Evolutionary conservation across 92 coral and sea anemone genomes (phyloP).

Genomic region (Palythoa grandis): DNA sequence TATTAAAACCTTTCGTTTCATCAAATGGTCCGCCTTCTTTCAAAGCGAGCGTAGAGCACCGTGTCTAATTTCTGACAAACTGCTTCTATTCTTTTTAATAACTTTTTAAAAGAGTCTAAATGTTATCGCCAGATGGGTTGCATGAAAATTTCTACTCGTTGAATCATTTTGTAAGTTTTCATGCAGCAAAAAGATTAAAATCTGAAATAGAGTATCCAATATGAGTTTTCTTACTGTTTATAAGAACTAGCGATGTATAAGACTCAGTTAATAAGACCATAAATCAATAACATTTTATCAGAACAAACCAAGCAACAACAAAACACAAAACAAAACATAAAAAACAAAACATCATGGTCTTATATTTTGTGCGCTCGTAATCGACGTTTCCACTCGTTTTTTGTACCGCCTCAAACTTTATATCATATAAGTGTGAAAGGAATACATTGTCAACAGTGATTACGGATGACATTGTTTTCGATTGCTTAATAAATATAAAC

Average conservation of each 20-base stretch:
- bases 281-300: not conserved
- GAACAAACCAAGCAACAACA: not conserved
- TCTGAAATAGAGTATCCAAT: not conserved
- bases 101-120: conserved; percentile 9
- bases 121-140: not conserved
- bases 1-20: not conserved
- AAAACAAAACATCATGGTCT: not conserved
- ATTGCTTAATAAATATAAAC: conserved; percentile 20
- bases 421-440: not conserved
- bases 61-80: conserved; percentile 5
- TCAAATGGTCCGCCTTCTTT: not conserved
- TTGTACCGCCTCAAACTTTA: not conserved
- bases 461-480: conserved; percentile 17
- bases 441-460: not conserved
- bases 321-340: not conserved
- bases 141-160: conserved; percentile 1
- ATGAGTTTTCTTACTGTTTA: not conserved
- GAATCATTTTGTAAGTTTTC: not conserved
- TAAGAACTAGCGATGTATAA: not conserved
- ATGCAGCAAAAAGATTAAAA: not conserved
- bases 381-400: not conserved
- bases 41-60: not conserved
- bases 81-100: conserved; percentile 3
- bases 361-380: not conserved
- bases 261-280: not conserved